Evolutionary conservation across 2,797 vertebrate species (phyloP).

Genomic region (Phataginus tetradactyla): DNA sequence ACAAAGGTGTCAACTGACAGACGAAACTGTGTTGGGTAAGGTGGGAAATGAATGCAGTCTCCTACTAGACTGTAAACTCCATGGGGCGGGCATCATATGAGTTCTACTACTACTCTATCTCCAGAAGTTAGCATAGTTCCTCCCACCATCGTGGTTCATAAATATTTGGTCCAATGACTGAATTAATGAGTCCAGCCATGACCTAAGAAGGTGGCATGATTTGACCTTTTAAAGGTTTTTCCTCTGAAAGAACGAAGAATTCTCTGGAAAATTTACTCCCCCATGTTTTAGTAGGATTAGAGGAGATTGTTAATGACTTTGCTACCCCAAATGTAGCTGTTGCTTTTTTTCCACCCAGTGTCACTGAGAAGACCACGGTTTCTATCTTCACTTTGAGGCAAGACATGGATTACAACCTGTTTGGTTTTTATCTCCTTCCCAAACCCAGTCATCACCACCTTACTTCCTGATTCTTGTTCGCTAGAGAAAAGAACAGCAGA

Average conservation of each 20-base stretch:
- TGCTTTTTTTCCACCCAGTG: background rate
- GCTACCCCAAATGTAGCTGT: background rate
- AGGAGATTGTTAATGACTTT: background rate
- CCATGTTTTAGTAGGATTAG: background rate
- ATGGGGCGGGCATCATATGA: too few species aligned
- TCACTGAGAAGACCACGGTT: background rate
- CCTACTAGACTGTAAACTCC: background rate
- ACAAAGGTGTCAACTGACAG: background rate
- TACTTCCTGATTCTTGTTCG: background rate
- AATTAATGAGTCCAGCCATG: background rate
- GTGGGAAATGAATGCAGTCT: background rate
- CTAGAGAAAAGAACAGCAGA: background rate
- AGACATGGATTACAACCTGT: background rate
- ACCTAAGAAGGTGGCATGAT: background rate
- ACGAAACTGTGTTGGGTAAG: background rate
- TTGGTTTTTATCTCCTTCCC: background rate
- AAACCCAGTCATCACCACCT: background rate
- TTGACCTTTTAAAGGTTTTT: conserved; percentile 11
- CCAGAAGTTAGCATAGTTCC: background rate
- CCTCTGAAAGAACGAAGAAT: background rate
- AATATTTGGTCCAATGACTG: background rate
- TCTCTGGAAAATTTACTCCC: conserved; percentile 28
- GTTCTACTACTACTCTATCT: background rate
- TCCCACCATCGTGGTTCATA: background rate
- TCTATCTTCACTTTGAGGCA: background rate